A percentile compares a stretch with the other conserved stretches of the same genome.
phyloP scores from a whole-genome alignment of 1,140 invertebrate species.

The Ceratina australensis region DNA sequence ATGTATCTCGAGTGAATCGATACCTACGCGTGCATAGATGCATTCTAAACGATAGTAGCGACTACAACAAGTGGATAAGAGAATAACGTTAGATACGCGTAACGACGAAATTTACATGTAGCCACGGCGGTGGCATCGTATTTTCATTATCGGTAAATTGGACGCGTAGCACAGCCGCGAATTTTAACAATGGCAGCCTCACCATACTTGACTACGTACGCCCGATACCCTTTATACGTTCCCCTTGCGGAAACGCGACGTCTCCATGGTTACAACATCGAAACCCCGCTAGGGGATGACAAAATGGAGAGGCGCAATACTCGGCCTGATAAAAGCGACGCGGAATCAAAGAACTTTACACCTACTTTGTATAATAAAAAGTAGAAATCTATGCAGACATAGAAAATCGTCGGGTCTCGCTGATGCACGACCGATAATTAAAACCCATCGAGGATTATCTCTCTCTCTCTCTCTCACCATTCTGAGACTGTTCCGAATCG shows the following conservation, averaged over 20 bases:
- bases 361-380: constrained; percentile 48
- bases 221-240: constrained; percentile 73
- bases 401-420: background rate
- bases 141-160: constrained; percentile 60
- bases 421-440: constrained; percentile 33
- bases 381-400: constrained; percentile 47
- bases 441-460: background rate
- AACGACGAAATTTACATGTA: background rate
- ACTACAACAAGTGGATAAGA: no score
- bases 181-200: constrained; percentile 71
- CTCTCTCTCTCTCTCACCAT: background rate
- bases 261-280: constrained; percentile 80
- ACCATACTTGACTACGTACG: constrained; percentile 70
- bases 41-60: background rate
- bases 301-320: constrained; percentile 78
- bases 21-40: no score
- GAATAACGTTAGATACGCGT: background rate
- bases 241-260: constrained; percentile 77
- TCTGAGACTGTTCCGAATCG: background rate
- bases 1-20: no score
- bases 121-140: background rate
- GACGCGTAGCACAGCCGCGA: constrained; percentile 50
- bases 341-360: constrained; percentile 59
- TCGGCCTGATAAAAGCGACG: constrained; percentile 65
- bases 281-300: constrained; percentile 77